Percentiles rank a stretch among this genome's conserved stretches.
Conservation (phyloP, 2,888 invertebrate species). For the Heteromyza rotundicornis region DNA sequence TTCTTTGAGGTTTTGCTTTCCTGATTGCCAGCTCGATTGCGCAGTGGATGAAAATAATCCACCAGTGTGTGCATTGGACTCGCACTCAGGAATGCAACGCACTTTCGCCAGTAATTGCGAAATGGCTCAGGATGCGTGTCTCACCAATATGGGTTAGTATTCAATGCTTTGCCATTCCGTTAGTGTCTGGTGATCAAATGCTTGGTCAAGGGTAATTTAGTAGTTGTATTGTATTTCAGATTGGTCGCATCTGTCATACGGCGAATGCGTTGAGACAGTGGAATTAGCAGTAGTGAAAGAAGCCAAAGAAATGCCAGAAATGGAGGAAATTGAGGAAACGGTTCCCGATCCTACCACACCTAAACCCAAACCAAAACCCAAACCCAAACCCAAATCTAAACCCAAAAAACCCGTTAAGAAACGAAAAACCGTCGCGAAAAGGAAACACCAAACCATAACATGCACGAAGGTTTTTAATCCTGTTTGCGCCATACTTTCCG, state of each 20-base stretch:
- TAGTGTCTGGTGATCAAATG: conserved; percentile 13
- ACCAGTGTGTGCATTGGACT: conserved; percentile 41
- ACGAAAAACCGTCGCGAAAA: too few relatives aligned
- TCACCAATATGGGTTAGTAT: conserved; percentile 30
- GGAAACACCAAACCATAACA: too few relatives aligned
- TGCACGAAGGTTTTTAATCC: conserved; percentile 47
- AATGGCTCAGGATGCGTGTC: conserved; percentile 39
- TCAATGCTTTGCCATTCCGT: too few relatives aligned
- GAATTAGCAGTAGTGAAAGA: too few relatives aligned
- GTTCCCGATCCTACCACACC: too few relatives aligned
- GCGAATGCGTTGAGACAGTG: conserved; percentile 18
- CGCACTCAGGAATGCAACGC: conserved; percentile 28
- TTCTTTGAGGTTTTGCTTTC: conserved; percentile 33
- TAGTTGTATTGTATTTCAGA: conserved; percentile 14
- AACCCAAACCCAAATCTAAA: neutral
- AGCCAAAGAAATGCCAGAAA: too few relatives aligned
- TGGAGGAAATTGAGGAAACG: too few relatives aligned
- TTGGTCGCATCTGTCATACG: too few relatives aligned
- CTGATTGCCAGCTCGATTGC: conserved; percentile 42
- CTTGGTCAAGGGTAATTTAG: neutral
- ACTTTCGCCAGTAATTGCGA: conserved; percentile 45
- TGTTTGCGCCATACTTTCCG: conserved; percentile 48
- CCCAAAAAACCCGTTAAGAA: conserved; percentile 5
- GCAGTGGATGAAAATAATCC: conserved; percentile 26
- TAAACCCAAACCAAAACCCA: neutral